Evolutionary conservation across 2,113 vertebrate genomes (phyloP).

Genomic region (Syngnathus floridae): DNA sequence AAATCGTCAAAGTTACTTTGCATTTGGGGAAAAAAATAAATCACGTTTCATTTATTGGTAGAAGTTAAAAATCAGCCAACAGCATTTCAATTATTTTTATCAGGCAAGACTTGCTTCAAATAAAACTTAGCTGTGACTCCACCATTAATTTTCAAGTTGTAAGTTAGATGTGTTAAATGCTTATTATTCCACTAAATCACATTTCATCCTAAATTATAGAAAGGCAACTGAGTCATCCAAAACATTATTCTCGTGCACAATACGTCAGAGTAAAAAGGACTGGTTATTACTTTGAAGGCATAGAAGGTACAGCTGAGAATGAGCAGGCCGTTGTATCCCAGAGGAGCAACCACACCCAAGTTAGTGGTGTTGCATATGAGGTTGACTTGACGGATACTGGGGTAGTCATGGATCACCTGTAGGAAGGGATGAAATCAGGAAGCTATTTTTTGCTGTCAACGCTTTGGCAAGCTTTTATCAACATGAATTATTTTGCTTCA

Average conservation of each 20-base stretch:
- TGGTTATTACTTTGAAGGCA: conserved; percentile 79
- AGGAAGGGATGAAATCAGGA: not conserved
- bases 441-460: too few species aligned
- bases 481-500: not conserved
- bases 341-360: conserved; percentile 89
- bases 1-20: conserved; percentile 21
- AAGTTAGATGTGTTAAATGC: not conserved
- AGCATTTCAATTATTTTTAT: conserved; percentile 5
- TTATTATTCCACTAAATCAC: not conserved
- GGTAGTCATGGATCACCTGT: conserved; percentile 87
- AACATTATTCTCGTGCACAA: not conserved
- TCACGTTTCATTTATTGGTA: conserved; percentile 13
- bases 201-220: not conserved
- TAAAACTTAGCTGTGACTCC: not conserved
- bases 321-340: conserved; percentile 93
- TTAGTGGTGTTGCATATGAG: conserved; percentile 96
- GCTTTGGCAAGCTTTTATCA: not conserved
- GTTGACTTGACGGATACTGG: conserved; percentile 93
- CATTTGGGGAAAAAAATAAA: not conserved
- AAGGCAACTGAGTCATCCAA: not conserved
- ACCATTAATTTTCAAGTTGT: not conserved
- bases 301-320: conserved; percentile 99
- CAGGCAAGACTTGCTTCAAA: not conserved
- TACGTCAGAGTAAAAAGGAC: not conserved
- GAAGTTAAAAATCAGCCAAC: not conserved